Conservation (phyloP, 1,140 invertebrate species). For the Ridgeia piscesae region DNA sequence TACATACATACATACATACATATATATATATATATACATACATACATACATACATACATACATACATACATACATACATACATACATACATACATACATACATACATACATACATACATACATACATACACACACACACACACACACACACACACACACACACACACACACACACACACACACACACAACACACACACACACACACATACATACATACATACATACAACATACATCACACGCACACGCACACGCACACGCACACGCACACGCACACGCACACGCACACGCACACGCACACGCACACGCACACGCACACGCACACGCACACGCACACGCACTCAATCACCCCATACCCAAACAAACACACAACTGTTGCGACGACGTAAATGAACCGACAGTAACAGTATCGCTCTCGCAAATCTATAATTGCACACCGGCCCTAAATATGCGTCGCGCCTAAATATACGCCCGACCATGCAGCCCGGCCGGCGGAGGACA, state of each 20-base stretch:
- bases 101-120: neutral
- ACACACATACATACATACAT: neutral
- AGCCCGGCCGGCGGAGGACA: neutral
- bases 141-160: neutral
- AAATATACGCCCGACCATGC: neutral
- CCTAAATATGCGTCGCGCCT: neutral
- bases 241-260: neutral
- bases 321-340: neutral
- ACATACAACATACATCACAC: neutral
- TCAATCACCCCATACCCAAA: too few species aligned
- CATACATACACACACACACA: neutral
- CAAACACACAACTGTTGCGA: neutral
- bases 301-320: neutral
- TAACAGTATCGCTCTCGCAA: neutral
- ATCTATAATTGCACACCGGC: neutral
- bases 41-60: too few species aligned
- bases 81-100: neutral
- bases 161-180: neutral
- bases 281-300: neutral
- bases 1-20: too few species aligned
- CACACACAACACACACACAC: neutral
- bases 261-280: neutral
- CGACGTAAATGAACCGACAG: neutral
- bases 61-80: too few species aligned
- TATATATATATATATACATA: too few species aligned